Evolutionary conservation across 2,888 invertebrate genomes (phyloP), one percentile per base, ranked within the genome.

Genomic region (Drosophila rellima): DNA sequence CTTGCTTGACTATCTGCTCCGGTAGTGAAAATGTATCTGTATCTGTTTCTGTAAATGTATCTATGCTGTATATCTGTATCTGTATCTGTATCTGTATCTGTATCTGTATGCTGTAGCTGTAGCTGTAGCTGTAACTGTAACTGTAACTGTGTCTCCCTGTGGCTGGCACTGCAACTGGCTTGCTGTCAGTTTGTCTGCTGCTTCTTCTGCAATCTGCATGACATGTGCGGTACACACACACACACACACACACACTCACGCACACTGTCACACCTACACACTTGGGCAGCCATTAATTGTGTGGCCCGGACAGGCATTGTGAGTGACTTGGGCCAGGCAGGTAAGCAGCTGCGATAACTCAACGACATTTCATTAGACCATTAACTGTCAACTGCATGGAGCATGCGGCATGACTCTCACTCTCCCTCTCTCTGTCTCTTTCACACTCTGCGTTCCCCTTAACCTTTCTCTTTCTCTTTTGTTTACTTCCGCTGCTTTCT

Each of bases 301-400:
- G 39, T 59, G 65, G 47, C 33, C 42, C 33, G 51, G 57, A 57
- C 60, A 67, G 68, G 54, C 47, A 66, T 62, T 74, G 66, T 72
- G 56, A 61, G 60, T 54, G 66, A 57, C 55, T 67, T 33, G 54
- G 67, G 40, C 60, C 56, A 64, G 67, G 70, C 70, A 73, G 80
- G 80, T 85, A 80, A 83, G 68, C 81, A 76, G 82, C 74, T 72
- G 78, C 70, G 62, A 81, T 77, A 84, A 84, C 71, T 74, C 82
- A 87, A 87, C 74, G 67, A 72, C 89, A 89, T 84, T 84, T 89
- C 85, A 88, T 84, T 88, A 84, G 87, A 81, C 82, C 82, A 87
- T 88, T 82, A 87, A 78, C 74, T 89, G 84, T 82, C 89, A 84
- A 69, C 74, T 78, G 82, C 88, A 82, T 65, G 44, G 44, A 29